These are phyloP conservation scores for Ditula angustiorana DNA, from an alignment of 2,888 invertebrate species.

Conservation along the genomic window DNA sequence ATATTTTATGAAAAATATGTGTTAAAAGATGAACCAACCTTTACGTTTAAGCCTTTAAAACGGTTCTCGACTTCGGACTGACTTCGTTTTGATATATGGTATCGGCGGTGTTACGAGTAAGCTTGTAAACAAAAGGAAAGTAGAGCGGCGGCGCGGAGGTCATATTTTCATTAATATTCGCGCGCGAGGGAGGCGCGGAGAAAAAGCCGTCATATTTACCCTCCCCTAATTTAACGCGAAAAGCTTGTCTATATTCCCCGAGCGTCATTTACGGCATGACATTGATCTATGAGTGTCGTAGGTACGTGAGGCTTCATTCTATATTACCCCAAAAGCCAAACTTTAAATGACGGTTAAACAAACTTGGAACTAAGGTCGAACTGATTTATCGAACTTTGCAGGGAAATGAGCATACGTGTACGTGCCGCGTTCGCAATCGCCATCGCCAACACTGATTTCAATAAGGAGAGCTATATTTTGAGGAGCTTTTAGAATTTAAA, in stretches of 20 bases:
- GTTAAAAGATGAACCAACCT: neutral
- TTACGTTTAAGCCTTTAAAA: neutral
- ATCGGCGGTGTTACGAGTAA: conserved; percentile 1
- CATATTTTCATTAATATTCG: conserved; percentile 29
- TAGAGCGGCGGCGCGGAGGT: conserved; percentile 27
- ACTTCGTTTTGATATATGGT: neutral
- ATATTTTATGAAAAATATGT: too few species aligned
- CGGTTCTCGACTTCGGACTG: neutral
- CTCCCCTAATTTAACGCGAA: conserved; percentile 20
- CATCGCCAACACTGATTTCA: neutral
- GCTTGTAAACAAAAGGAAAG: conserved; percentile 27
- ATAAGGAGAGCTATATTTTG: neutral
- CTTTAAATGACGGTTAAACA: conserved; percentile 34
- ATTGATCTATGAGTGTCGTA: conserved; percentile 30
- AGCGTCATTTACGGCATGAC: conserved; percentile 22
- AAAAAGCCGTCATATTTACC: conserved; percentile 22
- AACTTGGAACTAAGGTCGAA: conserved; percentile 19
- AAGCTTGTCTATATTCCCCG: conserved; percentile 27
- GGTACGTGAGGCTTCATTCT: conserved; percentile 18
- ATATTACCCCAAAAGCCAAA: conserved; percentile 1
- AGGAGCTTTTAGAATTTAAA: too few species aligned
- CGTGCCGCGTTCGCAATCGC: neutral
- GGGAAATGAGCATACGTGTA: conserved; percentile 25
- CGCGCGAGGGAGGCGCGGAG: conserved; percentile 1
- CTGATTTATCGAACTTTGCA: conserved; percentile 21